phyloP scores from a whole-genome alignment of 2,113 vertebrate species.

The Fulica atra region DNA sequence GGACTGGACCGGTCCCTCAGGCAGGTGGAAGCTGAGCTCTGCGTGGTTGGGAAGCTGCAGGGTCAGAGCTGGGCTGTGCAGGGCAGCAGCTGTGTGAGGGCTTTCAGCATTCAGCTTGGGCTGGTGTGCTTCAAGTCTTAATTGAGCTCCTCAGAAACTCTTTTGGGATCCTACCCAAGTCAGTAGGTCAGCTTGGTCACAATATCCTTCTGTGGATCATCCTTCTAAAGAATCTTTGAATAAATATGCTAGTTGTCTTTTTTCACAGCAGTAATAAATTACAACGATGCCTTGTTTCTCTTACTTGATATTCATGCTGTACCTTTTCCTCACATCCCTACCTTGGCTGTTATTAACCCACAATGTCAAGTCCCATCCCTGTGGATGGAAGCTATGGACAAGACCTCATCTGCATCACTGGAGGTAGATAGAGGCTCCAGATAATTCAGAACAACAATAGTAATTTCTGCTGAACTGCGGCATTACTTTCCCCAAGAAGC shows the following conservation, averaged over 20 bases:
- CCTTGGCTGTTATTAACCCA: not conserved
- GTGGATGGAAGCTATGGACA: too few relatives aligned
- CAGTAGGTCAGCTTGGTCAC: not conserved
- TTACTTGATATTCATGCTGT: rapidly evolving
- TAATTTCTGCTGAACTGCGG: not conserved
- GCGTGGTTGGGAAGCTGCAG: rapidly evolving
- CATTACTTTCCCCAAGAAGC: not conserved
- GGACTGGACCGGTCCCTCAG: not conserved
- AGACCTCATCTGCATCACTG: not conserved
- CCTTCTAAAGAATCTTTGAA: not conserved
- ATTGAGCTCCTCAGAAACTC: not conserved
- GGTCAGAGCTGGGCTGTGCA: too few relatives aligned
- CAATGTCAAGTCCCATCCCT: rapidly evolving
- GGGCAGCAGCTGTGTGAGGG: not conserved
- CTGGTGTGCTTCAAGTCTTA: not conserved
- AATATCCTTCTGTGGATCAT: not conserved
- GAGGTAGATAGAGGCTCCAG: not conserved
- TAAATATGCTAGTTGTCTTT: not conserved
- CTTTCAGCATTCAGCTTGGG: too few relatives aligned
- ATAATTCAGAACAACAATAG: not conserved
- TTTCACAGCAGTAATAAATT: not conserved
- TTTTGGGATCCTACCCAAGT: not conserved
- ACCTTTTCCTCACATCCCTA: not conserved
- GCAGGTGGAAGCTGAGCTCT: not conserved
- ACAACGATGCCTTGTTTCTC: not conserved